Evolutionary conservation across 2,888 invertebrate genomes (phyloP).

Genomic region (Molanna angustata): DNA sequence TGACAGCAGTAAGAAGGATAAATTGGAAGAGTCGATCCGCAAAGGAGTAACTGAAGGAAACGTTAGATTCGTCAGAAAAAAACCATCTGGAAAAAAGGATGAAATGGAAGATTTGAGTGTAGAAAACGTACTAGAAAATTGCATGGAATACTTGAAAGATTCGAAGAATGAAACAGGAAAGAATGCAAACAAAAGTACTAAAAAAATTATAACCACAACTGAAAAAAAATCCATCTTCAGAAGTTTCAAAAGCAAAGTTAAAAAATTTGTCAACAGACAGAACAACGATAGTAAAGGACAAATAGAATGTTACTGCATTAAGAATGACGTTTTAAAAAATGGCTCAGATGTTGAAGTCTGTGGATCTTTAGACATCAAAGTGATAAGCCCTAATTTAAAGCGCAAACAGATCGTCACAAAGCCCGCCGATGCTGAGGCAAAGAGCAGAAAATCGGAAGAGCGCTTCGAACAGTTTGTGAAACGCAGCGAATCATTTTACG

Average conservation of each 20-base stretch:
- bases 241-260: slow-evolving; percentile 43
- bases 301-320: slow-evolving; percentile 50
- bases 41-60: slow-evolving; percentile 27
- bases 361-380: slow-evolving; percentile 48
- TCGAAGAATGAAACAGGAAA: neutral
- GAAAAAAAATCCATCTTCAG: slow-evolving; percentile 50
- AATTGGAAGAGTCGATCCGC: slow-evolving; percentile 20
- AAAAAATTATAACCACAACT: slow-evolving; percentile 24
- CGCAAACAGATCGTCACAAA: slow-evolving; percentile 49
- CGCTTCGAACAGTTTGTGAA: slow-evolving; percentile 45
- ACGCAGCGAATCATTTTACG: slow-evolving; percentile 51
- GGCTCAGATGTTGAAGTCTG: slow-evolving; percentile 46
- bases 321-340: slow-evolving; percentile 46
- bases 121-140: slow-evolving; percentile 38
- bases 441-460: slow-evolving; percentile 3
- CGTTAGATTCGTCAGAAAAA: slow-evolving; percentile 26
- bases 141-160: slow-evolving; percentile 37
- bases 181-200: slow-evolving; percentile 2
- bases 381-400: slow-evolving; percentile 44
- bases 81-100: slow-evolving; percentile 4
- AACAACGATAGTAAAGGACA: slow-evolving; percentile 34
- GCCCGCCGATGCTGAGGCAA: slow-evolving; percentile 40
- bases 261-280: slow-evolving; percentile 38
- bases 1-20: slow-evolving; percentile 2
- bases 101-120: slow-evolving; percentile 8